Conservation (phyloP, 2,113 vertebrate species). For the Petrocephalus zakoni region DNA sequence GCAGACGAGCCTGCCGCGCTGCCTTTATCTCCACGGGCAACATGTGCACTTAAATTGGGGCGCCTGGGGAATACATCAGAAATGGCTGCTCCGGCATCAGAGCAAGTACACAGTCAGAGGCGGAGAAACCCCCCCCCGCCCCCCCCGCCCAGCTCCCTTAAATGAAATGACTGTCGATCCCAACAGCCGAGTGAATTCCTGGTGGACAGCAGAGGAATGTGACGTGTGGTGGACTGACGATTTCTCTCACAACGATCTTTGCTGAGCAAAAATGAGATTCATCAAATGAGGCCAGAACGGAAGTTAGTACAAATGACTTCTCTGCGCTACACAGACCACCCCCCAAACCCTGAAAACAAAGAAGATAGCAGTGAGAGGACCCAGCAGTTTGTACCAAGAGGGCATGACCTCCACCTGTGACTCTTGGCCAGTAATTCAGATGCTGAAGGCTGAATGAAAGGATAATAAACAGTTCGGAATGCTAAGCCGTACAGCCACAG, state of each 20-base stretch:
- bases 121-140: neutral
- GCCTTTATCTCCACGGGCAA: neutral
- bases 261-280: constrained; percentile 61
- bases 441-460: neutral
- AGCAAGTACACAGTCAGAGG: neutral
- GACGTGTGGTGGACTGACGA: constrained; percentile 53
- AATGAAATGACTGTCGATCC: constrained; percentile 24
- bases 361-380: neutral
- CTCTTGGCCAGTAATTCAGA: neutral
- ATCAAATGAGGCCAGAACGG: constrained; percentile 42
- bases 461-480: neutral
- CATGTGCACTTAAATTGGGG: neutral
- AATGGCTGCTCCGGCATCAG: neutral
- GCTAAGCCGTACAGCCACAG: neutral
- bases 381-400: neutral
- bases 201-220: constrained; percentile 42
- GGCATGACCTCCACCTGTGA: neutral
- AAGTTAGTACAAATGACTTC: neutral
- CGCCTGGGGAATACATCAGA: neutral
- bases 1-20: neutral
- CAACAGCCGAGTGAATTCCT: constrained; percentile 8
- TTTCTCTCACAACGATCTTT: constrained; percentile 54
- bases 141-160: neutral
- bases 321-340: too few relatives aligned
- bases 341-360: neutral